Evolutionary conservation across 2,113 vertebrate genomes (phyloP), one percentile per base, ranked within the genome.

Genomic region (Synchiropus splendidus): DNA sequence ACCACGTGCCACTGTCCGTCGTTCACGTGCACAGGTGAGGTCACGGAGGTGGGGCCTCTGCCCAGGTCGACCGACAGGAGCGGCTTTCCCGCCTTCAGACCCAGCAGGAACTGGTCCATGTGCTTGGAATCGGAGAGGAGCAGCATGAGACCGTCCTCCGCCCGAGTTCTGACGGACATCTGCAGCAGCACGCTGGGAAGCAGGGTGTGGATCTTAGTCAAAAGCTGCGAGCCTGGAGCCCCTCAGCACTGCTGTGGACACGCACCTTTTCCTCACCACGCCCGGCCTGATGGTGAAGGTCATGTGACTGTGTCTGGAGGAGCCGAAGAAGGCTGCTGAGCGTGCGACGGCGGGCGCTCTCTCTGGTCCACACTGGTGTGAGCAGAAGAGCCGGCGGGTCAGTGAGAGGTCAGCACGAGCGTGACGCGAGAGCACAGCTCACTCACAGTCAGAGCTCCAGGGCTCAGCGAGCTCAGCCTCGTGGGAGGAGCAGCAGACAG

Each of bases 1-100:
- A 97, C 92, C 14, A 36, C 77, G 75, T 97, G 95, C 95, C 93
- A 98, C 45, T 72, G 75, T 54, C 94, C 94, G 6, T 97, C 88
- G 6, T 44, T 89, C 66, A 98, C 33, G 11, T 49, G 5, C 0
- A 71, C 39, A 2, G 85, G 77, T n/a, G 89, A 87, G 9, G 71
- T 71, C 60, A 84, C 64, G n/a, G 80, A 77, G 10, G 90, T 81
- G 1, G 79, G 80, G 35, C 90, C 89, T 80, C 86, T 91, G 16
- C 92, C 92, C 15, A 95, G 79, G 53, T 97, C 90, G 53, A 90
- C 92, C 48, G 83, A 86, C 72, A 97, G 85, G 65, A 78, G 62
- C 16, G 91, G 71, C 6, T 48, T 79, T 10, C 92, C 92, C 0
- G 48, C 72, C 0, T 42, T 67, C 56, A 98, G 77, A 72, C 89